Conservation (phyloP, 2,797 vertebrate genomes). For the Gallinago solitaria region DNA sequence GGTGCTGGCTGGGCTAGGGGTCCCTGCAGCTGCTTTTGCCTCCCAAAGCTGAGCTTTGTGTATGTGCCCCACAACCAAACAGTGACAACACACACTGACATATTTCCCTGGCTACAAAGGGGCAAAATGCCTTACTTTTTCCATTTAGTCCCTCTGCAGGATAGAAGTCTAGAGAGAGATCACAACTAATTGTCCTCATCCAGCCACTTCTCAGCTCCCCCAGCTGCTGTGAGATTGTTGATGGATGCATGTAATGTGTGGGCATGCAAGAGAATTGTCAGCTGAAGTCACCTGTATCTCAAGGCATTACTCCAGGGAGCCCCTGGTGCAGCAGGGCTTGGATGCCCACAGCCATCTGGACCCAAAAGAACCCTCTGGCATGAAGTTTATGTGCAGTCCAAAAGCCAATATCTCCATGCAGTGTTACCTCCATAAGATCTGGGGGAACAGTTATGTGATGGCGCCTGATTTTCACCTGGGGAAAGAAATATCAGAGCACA, state of each 20-base stretch:
- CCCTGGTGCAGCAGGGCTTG: not conserved
- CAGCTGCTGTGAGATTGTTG: not conserved
- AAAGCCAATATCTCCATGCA: not conserved
- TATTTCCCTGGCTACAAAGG: not conserved
- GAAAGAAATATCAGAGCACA: not conserved
- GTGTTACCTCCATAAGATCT: not conserved
- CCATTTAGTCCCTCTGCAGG: not conserved
- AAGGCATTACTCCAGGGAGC: not conserved
- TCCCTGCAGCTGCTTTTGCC: not conserved
- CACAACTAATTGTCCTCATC: not conserved
- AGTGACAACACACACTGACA: accelerated
- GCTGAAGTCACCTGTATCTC: not conserved
- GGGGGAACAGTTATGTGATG: not conserved
- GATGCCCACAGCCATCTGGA: accelerated
- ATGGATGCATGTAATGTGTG: not conserved
- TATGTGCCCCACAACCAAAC: not conserved
- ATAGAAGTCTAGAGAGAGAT: not conserved
- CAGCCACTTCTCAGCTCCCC: not conserved
- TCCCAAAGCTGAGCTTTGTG: not conserved
- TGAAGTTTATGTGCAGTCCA: not conserved
- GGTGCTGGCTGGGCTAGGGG: accelerated
- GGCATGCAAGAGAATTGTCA: not conserved
- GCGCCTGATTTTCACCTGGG: accelerated
- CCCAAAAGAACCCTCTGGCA: accelerated
- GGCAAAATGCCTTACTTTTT: not conserved